Evolutionary conservation across 2,113 vertebrate genomes (phyloP), one percentile per base, ranked within the genome.

Genomic region (Cacatua alba): DNA sequence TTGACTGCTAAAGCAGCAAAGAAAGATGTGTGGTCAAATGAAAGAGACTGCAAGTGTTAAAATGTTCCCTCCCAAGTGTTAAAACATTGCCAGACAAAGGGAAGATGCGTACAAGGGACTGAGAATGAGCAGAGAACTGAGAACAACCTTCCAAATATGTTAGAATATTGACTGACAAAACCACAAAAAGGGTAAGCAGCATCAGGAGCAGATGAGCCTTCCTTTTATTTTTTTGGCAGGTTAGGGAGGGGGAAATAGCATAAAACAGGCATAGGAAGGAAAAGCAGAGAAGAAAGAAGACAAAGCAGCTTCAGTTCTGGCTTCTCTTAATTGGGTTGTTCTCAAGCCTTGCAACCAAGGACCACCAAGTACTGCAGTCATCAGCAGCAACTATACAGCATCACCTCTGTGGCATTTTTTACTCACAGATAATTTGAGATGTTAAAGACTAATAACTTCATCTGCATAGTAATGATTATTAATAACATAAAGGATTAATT

Each of bases 131-230:
- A 53, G 33, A n/a, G 55, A 23, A n/a, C 55, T 57, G 55, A 57
- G 35, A 53, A n/a, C 4, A 43, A 18, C 8, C 9, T 80, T 80
- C 19, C 19, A 55, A 80, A 41, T 37, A 19, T 3, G 3, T 76
- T n/a, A n/a, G 8, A 6, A n/a, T 91, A 55, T 74, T 77, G 64
- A 70, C 35, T 65, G 49, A 55, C 14, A 87, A 84, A 87, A 63
- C 16, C 23, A 60, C 13, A 74, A 55, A 74, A 10, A 37, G 11
- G 10, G 1, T 31, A 77, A 69, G 4, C 5, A 52, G 11, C 15
- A 39, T 43, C 5, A 65, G 49, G 8, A 60, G 13, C 9, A 76
- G 11, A 41, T 43, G 7, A 2, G 0, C 1, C 4, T 9, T 71
- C 4, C 1, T 10, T 63, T 33, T 41, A 6, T 41, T 35, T 15